Evolutionary conservation across 2,113 vertebrate species (phyloP).

Genomic region (Psilopsiagon aurifrons): DNA sequence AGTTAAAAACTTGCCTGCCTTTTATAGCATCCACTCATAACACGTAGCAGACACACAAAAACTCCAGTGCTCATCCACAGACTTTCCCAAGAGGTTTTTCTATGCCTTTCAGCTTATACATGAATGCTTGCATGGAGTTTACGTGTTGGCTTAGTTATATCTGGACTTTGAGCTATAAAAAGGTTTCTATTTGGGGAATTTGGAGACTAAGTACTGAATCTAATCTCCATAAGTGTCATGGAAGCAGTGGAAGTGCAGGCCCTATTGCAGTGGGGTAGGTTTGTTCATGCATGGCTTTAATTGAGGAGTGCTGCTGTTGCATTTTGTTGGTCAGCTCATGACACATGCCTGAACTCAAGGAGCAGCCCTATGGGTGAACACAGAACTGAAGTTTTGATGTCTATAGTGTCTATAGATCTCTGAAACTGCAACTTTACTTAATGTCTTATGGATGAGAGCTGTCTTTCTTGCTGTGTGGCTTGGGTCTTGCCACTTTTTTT

Average conservation of each 20-base stretch:
- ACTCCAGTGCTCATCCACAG: neutral
- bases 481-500: neutral
- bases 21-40: neutral
- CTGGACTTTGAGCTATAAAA: neutral
- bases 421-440: neutral
- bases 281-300: accelerated
- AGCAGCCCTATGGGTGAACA: neutral
- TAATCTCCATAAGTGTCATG: accelerated
- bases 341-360: neutral
- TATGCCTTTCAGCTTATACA: neutral
- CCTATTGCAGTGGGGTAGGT: neutral
- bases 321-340: neutral
- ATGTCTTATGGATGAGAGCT: neutral
- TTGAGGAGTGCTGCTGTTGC: neutral
- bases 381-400: neutral
- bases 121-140: accelerated
- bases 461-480: neutral
- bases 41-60: neutral
- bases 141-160: neutral
- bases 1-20: neutral
- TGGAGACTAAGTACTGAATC: neutral
- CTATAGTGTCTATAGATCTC: neutral
- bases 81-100: neutral
- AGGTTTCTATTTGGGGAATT: neutral
- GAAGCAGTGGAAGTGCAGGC: neutral